These are phyloP conservation scores for Thymelicus sylvestris DNA, from an alignment of 2,888 invertebrate genomes.

Conservation along the genomic window DNA sequence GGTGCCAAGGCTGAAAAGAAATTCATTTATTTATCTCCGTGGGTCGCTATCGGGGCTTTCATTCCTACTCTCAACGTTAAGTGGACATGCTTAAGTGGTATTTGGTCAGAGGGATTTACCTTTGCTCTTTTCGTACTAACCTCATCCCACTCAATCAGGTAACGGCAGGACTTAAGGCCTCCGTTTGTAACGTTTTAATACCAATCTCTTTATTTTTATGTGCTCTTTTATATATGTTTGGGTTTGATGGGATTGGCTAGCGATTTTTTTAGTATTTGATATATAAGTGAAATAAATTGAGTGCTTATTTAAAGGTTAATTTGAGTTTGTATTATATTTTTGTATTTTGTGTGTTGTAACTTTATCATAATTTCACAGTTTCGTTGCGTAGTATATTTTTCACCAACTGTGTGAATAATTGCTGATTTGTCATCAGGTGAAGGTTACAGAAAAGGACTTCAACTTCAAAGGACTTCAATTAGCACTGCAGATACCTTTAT, in stretches of 20 bases:
- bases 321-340: too few relatives aligned
- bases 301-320: too few relatives aligned
- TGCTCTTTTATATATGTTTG: not conserved
- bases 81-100: conserved; percentile 80
- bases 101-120: conserved; percentile 82
- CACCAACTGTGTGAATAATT: too few relatives aligned
- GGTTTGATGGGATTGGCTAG: not conserved
- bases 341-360: too few relatives aligned
- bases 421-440: too few relatives aligned
- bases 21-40: conserved; percentile 73
- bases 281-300: too few relatives aligned
- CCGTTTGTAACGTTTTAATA: conserved; percentile 22
- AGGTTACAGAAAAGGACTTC: too few relatives aligned
- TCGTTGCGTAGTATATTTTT: too few relatives aligned
- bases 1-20: conserved; percentile 55
- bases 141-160: conserved; percentile 76
- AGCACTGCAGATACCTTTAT: too few relatives aligned
- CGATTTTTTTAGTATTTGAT: not conserved
- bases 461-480: too few relatives aligned
- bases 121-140: conserved; percentile 73
- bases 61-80: conserved; percentile 68
- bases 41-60: conserved; percentile 61
- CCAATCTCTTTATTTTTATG: conserved; percentile 9
- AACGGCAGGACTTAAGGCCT: conserved; percentile 51
- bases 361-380: too few relatives aligned